Evolutionary conservation across 1,140 invertebrate species (phyloP), one percentile per base, ranked within the genome.

Genomic region (Eulimnadia texana): DNA sequence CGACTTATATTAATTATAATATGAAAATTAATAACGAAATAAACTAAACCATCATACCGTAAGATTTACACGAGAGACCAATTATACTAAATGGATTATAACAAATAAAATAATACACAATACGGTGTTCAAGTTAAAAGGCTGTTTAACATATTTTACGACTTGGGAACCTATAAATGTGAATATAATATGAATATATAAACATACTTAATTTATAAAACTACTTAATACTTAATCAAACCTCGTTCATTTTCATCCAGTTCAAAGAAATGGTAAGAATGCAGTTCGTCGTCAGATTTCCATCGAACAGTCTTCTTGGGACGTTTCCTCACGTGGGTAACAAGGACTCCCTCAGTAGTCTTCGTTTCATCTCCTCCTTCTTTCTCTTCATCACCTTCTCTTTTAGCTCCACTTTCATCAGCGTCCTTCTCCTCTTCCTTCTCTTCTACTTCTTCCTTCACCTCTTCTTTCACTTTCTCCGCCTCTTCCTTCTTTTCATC

Each of bases 231-330:
- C n/a, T n/a, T n/a, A n/a, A n/a, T 64, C 62, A 66, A 67, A 79
- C 79, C 78, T 69, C 92, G 81, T 75, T 96, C 92, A 2, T 84
- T 93, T 74, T 94, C 91, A 74, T 96, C 92, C 50, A 94, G 72
- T 72, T 94, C 90, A 72, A 97, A 97, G 69, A 85, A 93, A 66
- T 84, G 82, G 50, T 91, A 78, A 64, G 88, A 82, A 68, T 86
- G 84, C 19, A 96, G 74, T 57, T 92, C 83, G 9, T 80, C 75
- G 64, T 88, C 88, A 10, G 80, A 78, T 68, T 84, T 85, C 90
- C 91, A 97, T 61, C 72, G 69, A 2, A 97, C 83, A 65, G 77
- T 79, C 72, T 93, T 90, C 68, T 92, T 92, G 24, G 70, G 74
- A 67, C 84, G 83, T 11, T 33, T 50, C 19, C 22, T 47, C 24